phyloP scores from a whole-genome alignment of 2,888 invertebrate genomes.

The Zonitis immaculata region DNA sequence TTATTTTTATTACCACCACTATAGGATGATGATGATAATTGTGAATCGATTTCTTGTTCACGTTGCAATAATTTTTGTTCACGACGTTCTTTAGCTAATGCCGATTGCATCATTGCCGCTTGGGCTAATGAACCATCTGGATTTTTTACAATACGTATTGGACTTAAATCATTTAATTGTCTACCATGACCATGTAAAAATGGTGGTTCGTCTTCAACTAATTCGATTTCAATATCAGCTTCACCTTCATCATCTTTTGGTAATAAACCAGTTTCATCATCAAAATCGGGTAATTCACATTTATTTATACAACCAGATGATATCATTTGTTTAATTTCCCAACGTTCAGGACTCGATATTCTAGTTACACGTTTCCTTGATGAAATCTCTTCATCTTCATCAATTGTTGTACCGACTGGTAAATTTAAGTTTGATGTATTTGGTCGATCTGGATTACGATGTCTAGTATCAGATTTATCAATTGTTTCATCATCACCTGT shows the following conservation, averaged over 20 bases:
- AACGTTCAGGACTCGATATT: constrained; percentile 93
- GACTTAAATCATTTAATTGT: constrained; percentile 86
- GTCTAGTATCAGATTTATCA: constrained; percentile 61
- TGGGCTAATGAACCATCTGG: constrained; percentile 98
- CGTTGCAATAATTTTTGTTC: constrained; percentile 95
- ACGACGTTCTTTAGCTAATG: constrained; percentile 92
- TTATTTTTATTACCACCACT: constrained; percentile 63
- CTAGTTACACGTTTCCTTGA: constrained; percentile 81
- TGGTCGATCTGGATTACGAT: constrained; percentile 92
- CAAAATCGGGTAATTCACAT: constrained; percentile 94
- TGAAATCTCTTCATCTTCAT: constrained; percentile 76
- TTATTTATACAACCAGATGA: constrained; percentile 88
- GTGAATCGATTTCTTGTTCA: constrained; percentile 85
- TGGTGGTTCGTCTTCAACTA: constrained; percentile 98
- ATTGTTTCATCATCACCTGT: too few relatives aligned
- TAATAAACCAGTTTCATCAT: constrained; percentile 89
- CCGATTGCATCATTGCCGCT: constrained; percentile 99
- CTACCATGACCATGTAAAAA: constrained; percentile 93
- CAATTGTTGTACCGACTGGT: constrained; percentile 47
- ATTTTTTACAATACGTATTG: constrained; percentile 92
- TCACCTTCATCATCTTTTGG: constrained; percentile 92
- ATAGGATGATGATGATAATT: constrained; percentile 54
- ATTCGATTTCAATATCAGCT: constrained; percentile 96
- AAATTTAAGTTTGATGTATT: constrained; percentile 49
- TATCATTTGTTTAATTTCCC: constrained; percentile 98